Percentiles rank a stretch among this genome's conserved stretches.
These are phyloP conservation scores for Dryas iulia DNA, from an alignment of 1,140 invertebrate species.

Conservation along the genomic window DNA sequence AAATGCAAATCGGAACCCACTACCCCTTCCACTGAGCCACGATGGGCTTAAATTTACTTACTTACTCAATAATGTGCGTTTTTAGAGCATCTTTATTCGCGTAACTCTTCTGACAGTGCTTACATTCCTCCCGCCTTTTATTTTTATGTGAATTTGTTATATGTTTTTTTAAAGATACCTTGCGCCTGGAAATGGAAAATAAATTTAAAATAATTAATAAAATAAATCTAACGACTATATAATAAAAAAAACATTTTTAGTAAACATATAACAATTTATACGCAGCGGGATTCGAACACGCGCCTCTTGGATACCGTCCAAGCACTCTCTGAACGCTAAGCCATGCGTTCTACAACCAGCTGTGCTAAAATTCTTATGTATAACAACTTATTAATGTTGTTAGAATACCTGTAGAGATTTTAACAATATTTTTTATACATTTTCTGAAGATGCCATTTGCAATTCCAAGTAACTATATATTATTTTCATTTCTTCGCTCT, in stretches of 20 bases:
- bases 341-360: neutral
- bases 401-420: no score
- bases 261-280: neutral
- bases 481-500: no score
- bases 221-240: no score
- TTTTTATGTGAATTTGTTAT: slow-evolving; percentile 35
- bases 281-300: neutral
- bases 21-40: neutral
- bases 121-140: slow-evolving; percentile 37
- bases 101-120: slow-evolving; percentile 50
- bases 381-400: no score
- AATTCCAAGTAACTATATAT: no score
- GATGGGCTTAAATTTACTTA: slow-evolving; percentile 14
- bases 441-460: no score
- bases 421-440: no score
- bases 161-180: slow-evolving; percentile 47
- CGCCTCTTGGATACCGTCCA: no score
- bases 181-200: slow-evolving; percentile 43
- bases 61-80: slow-evolving; percentile 51
- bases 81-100: slow-evolving; percentile 47
- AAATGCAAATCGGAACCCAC: neutral
- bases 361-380: no score
- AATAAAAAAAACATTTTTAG: no score
- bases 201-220: no score
- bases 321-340: no score